These are phyloP conservation scores for Phrynocephalus versicolor DNA, from an alignment of 2,113 vertebrate genomes.

Conservation along the genomic window DNA sequence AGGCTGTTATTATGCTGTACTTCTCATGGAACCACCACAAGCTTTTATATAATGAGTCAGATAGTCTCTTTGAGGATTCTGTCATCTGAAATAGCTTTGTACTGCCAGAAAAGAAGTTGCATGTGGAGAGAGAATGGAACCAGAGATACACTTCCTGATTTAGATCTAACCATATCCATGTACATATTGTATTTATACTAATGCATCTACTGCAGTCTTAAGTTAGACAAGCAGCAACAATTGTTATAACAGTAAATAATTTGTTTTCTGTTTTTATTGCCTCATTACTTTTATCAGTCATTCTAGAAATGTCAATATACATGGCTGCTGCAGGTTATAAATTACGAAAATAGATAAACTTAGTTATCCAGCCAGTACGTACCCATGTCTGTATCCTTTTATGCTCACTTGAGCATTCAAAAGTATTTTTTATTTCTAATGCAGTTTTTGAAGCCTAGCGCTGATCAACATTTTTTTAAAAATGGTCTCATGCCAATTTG, in stretches of 20 bases:
- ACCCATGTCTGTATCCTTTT: neutral
- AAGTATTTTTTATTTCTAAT: neutral
- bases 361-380: neutral
- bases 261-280: neutral
- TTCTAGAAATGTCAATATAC: neutral
- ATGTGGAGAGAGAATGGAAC: neutral
- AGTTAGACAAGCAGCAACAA: neutral
- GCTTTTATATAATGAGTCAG: too few species aligned
- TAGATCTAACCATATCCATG: neutral
- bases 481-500: neutral
- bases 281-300: neutral
- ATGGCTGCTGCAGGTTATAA: neutral
- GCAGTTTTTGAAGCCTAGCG: too few species aligned
- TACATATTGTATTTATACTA: neutral
- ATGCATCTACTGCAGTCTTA: neutral
- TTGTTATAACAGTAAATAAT: neutral
- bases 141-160: neutral
- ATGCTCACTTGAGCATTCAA: neutral
- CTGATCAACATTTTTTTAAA: neutral
- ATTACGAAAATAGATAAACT: neutral
- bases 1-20: too few species aligned
- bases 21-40: too few species aligned
- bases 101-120: too few species aligned
- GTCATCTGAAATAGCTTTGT: too few species aligned
- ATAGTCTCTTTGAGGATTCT: too few species aligned